These are phyloP conservation scores for Struthio camelus DNA, from an alignment of 2,113 vertebrate genomes.

Conservation along the genomic window DNA sequence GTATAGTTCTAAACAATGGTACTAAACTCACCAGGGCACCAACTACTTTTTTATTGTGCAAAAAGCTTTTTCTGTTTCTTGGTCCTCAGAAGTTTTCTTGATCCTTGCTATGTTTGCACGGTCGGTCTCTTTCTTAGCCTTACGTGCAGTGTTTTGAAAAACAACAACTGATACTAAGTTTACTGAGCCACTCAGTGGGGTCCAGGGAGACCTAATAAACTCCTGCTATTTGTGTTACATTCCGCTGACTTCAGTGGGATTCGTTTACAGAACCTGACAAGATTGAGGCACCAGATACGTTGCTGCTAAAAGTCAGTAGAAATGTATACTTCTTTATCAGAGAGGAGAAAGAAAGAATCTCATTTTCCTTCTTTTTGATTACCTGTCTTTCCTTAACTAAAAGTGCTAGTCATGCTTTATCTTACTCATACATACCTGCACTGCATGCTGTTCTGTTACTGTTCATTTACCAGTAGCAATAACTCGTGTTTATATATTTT, in stretches of 20 bases:
- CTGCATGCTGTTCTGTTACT: not conserved
- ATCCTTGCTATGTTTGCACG: rapidly evolving
- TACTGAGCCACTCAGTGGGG: rapidly evolving
- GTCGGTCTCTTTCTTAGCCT: not conserved
- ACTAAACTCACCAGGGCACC: not conserved
- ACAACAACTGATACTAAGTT: not conserved
- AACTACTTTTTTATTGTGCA: not conserved
- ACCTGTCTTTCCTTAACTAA: not conserved
- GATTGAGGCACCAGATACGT: not conserved
- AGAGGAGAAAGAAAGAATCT: not conserved
- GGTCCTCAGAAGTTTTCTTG: not conserved
- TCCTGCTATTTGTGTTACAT: rapidly evolving
- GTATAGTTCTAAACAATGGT: not conserved
- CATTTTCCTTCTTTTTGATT: not conserved
- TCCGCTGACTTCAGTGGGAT: not conserved
- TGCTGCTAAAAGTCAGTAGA: not conserved
- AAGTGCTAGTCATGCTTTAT: not conserved
- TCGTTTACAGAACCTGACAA: not conserved
- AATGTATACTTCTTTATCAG: not conserved
- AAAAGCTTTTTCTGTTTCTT: not conserved
- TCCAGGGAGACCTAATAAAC: not conserved
- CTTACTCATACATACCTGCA: not conserved
- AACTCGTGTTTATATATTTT: not conserved
- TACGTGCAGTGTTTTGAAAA: not conserved
- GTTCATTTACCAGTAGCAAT: not conserved